Base-by-base conservation (phyloP, 2,113 vertebrate species). In the Madoqua kirkii region DNA sequence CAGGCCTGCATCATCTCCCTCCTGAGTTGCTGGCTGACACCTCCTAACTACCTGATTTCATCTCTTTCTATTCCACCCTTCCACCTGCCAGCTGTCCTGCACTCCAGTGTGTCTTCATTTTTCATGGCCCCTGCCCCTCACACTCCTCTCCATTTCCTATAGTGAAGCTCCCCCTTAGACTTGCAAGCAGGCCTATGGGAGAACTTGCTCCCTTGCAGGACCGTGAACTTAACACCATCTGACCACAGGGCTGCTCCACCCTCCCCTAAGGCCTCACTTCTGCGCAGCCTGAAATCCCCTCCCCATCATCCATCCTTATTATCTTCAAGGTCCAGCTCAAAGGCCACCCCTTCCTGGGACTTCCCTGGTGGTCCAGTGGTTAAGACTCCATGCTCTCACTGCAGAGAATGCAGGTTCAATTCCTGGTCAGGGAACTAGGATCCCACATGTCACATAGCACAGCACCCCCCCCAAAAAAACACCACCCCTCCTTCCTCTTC, bases 1-100 rank as follows among this genome's bases (percentile, higher is more conserved):
- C 54, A 48, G 62, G 21, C 33, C 55, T 14, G 1, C 0, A 14
- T 8, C 19, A 1, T 6, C 31, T 8, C n/a, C n/a, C 29, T 45
- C n/a, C 85, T 7, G 40, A 33, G 71, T 23, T 25, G 40, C 2
- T n/a, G 25, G 62, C 36, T 7, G 52, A 33, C 59, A 31, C 27
- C 79, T 71, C 55, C 33, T 23, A 11, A 5, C 55, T 9, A 10
- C 81, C 54, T 82, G 21, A 6, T 16, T 19, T 86, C 79, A 19
- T 74, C 45, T 43, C 29, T 19, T 31, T 54, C 43, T n/a, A 9
- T 4, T 52, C 60, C 27, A 3, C 7, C 91, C 48, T 76, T 54
- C 48, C 2, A 17, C 36, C 62, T 55, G 12, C 76, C 79, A 7
- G 40, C 54, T 16, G 23, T 23, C 3, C 12, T 3, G 33, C 27